A percentile compares a stretch with the other conserved stretches of the same genome.
These are phyloP conservation scores for Lasioglossum calceatum DNA, from an alignment of 2,888 invertebrate species.

Conservation along the genomic window DNA sequence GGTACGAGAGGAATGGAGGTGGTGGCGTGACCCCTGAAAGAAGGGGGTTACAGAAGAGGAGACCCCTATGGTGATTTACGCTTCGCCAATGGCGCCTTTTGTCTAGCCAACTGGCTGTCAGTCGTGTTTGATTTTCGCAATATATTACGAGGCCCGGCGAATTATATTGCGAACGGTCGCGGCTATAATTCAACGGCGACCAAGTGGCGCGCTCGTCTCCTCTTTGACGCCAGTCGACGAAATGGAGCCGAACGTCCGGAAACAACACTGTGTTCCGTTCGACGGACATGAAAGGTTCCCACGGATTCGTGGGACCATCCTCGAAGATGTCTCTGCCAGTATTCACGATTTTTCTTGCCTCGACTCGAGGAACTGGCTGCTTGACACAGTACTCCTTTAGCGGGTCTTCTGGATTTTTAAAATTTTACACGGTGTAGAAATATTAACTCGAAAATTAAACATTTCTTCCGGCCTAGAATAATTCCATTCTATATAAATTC, in stretches of 20 bases:
- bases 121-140: slow-evolving; percentile 75
- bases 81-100: slow-evolving; percentile 75
- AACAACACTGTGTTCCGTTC: slow-evolving; percentile 31
- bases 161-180: slow-evolving; percentile 64
- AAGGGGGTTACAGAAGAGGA: slow-evolving; percentile 25
- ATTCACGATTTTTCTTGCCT: not conserved
- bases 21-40: slow-evolving; percentile 52
- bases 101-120: slow-evolving; percentile 75
- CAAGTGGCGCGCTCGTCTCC: slow-evolving; percentile 33
- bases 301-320: slow-evolving; percentile 30
- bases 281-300: slow-evolving; percentile 10
- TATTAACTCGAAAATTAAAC: too few species aligned
- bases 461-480: too few species aligned
- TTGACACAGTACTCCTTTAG: not conserved
- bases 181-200: slow-evolving; percentile 71
- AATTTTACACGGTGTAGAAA: not conserved
- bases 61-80: slow-evolving; percentile 76
- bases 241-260: slow-evolving; percentile 10
- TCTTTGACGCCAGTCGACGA: slow-evolving; percentile 22
- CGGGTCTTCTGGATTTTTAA: not conserved
- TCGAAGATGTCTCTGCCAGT: not conserved
- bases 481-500: too few species aligned
- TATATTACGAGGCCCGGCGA: slow-evolving; percentile 71
- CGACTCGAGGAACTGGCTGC: not conserved
- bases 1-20: slow-evolving; percentile 9